Conservation (phyloP, 2,888 invertebrate genomes). For the Spodoptera picta region DNA sequence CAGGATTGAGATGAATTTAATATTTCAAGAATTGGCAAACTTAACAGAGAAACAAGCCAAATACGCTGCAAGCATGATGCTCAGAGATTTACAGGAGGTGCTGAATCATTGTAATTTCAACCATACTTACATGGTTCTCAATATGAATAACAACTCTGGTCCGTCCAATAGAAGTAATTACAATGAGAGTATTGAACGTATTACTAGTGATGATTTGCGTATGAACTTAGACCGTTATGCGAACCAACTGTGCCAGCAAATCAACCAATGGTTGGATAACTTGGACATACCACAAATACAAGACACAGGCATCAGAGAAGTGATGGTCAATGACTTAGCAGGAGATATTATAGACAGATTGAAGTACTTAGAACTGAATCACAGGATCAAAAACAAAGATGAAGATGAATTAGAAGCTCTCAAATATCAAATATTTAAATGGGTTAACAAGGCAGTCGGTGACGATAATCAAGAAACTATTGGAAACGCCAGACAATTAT, state of each 20-base stretch:
- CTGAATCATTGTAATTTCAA: conserved; percentile 27
- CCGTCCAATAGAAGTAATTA: conserved; percentile 24
- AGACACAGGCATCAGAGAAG: conserved; percentile 58
- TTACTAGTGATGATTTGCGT: conserved; percentile 54
- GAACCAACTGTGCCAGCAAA: conserved; percentile 63
- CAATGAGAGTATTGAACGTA: conserved; percentile 38
- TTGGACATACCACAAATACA: conserved; percentile 57
- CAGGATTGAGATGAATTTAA: conserved; percentile 58
- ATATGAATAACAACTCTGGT: conserved; percentile 44
- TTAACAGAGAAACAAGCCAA: conserved; percentile 60
- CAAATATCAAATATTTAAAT: conserved; percentile 80
- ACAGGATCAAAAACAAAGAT: conserved; percentile 50
- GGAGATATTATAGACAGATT: conserved; percentile 75
- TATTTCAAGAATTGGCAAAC: conserved; percentile 59
- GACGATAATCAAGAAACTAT: conserved; percentile 65
- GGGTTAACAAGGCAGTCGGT: conserved; percentile 72
- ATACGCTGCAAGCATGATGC: conserved; percentile 57
- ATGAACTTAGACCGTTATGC: conserved; percentile 58
- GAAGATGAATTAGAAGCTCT: conserved; percentile 73
- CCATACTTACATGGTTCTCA: conserved; percentile 62
- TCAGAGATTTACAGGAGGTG: conserved; percentile 53
- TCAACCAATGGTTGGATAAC: conserved; percentile 71
- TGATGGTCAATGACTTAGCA: conserved; percentile 70
- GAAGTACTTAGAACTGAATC: conserved; percentile 72
- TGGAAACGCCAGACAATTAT: conserved; percentile 65